Percentiles rank a stretch among this genome's conserved stretches.
Conservation (phyloP, 2,888 invertebrate species). For the Operophtera brumata region DNA sequence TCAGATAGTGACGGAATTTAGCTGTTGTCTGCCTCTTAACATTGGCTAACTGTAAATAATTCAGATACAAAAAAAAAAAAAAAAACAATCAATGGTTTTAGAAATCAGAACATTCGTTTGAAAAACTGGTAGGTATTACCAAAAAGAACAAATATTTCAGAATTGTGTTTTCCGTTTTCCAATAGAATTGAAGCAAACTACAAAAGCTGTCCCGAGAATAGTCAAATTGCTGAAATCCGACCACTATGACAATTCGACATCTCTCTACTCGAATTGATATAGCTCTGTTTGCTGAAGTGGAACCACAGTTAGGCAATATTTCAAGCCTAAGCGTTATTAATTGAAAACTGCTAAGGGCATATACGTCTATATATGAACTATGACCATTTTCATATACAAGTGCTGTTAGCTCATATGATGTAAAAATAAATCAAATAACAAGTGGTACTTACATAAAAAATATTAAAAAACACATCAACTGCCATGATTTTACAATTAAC, state of each 20-base stretch:
- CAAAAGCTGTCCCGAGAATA: slow-evolving; percentile 16
- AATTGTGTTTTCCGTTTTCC: slow-evolving; percentile 7
- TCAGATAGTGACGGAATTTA: no score
- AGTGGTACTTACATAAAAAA: no score
- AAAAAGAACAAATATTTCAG: neutral
- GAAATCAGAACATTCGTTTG: neutral
- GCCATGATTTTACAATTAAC: no score
- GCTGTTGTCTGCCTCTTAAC: no score
- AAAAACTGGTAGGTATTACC: neutral
- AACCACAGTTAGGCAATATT: slow-evolving; percentile 2
- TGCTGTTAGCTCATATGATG: no score
- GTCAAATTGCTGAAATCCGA: slow-evolving; percentile 6
- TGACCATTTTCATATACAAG: no score
- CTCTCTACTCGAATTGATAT: slow-evolving; percentile 4
- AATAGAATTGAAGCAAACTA: slow-evolving; percentile 8
- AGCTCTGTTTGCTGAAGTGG: slow-evolving; percentile 13
- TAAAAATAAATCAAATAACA: no score
- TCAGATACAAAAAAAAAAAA: no score
- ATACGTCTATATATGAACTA: no score
- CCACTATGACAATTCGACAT: slow-evolving; percentile 2
- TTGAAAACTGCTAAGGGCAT: neutral
- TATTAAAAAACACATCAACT: no score
- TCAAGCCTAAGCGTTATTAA: neutral
- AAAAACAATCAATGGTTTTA: no score
- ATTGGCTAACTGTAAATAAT: no score